A percentile compares a stretch with the other conserved stretches of the same genome.
Evolutionary conservation across 2,888 invertebrate species (phyloP).

Genomic region (Eristalinus sepulchralis): DNA sequence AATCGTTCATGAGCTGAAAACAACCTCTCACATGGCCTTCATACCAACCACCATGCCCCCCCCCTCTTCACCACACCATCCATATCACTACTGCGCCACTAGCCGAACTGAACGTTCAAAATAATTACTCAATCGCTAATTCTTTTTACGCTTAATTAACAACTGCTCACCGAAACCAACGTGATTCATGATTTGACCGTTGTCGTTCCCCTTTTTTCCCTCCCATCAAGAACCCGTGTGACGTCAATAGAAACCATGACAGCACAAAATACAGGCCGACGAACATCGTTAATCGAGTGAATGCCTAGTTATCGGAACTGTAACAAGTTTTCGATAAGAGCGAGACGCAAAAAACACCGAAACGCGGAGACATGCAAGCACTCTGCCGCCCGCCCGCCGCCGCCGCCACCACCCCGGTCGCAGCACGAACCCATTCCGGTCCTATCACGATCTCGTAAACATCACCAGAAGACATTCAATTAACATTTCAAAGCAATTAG

Average conservation of each 20-base stretch:
- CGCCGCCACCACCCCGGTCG: too few species aligned
- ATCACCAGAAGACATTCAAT: conserved; percentile 47
- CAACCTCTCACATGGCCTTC: background rate
- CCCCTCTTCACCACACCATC: background rate
- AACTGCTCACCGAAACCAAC: background rate
- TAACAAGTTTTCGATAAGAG: conserved; percentile 46
- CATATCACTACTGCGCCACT: background rate
- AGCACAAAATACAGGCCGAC: background rate
- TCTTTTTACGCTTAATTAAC: background rate
- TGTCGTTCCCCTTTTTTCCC: too few species aligned
- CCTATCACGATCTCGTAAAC: conserved; percentile 37
- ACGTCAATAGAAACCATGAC: conserved; percentile 74
- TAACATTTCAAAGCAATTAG: conserved; percentile 57
- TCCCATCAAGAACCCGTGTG: conserved; percentile 43
- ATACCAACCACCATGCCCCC: background rate
- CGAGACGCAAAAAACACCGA: background rate
- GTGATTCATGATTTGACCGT: background rate
- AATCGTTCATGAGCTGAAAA: background rate
- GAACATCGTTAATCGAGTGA: conserved; percentile 11
- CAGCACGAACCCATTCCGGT: background rate
- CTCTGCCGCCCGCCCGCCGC: background rate
- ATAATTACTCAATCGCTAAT: background rate
- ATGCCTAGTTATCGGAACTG: conserved; percentile 28
- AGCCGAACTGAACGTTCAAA: background rate
- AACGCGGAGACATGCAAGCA: background rate